Conservation (phyloP, 2,113 vertebrate species). For the Fulmarus glacialis region DNA sequence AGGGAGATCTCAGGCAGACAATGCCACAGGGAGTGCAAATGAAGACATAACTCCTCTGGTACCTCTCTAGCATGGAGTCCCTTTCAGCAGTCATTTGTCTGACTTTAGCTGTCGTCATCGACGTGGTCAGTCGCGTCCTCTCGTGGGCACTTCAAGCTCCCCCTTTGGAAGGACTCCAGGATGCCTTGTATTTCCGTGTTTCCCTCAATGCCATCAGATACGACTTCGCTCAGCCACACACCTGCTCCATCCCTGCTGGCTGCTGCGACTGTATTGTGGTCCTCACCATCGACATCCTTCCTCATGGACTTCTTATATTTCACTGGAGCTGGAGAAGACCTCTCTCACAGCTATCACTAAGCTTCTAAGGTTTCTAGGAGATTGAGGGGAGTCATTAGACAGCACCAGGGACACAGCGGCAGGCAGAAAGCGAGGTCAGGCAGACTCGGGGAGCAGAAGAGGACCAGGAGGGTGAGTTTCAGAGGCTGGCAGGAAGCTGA, state of each 20-base stretch:
- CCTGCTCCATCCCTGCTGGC: background rate
- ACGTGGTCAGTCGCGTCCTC: background rate
- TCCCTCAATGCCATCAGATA: background rate
- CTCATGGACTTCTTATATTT: background rate
- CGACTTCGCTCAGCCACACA: background rate
- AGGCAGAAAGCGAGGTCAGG: background rate
- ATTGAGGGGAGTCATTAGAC: background rate
- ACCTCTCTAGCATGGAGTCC: background rate
- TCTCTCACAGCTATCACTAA: background rate
- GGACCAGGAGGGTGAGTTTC: background rate
- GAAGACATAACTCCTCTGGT: background rate
- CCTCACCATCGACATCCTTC: background rate
- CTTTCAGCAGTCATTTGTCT: background rate
- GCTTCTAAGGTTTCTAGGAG: background rate
- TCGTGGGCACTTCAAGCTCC: background rate
- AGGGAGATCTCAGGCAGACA: background rate
- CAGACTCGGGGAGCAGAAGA: background rate
- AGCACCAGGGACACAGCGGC: background rate
- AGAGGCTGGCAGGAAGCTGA: background rate
- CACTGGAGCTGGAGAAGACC: background rate
- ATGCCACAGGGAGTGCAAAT: background rate
- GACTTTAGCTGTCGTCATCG: background rate
- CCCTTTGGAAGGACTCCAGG: background rate
- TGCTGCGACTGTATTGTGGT: background rate
- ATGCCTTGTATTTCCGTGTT: background rate